Evolutionary conservation across 2,888 invertebrate genomes (phyloP), one percentile per base, ranked within the genome.

Genomic region (Polydrusus pterygomalis): DNA sequence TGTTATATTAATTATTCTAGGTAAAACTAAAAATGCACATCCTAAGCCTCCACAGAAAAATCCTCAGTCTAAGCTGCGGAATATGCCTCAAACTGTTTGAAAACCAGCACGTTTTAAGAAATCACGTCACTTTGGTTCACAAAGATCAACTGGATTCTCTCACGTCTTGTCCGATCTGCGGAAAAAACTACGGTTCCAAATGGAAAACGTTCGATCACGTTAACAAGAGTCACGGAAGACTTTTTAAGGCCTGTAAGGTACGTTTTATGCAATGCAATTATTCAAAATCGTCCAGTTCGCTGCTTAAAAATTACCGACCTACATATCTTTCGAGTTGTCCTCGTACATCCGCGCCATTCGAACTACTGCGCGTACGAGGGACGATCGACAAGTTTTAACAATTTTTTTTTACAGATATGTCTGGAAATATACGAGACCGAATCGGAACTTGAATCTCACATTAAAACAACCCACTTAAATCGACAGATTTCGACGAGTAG

Each of bases 141-240:
- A 86, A 87, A 18, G 87, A 87, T 58, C 87, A 89, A 9, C 80
- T 91, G 2, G 84, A 86, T 8, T 89, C 89, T 60, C 87, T 89
- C 0, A 90, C 90, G 30, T 89, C 90, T 0, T 91, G 91, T 79
- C 89, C 90, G 30, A 89, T 91, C 0, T 91, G 91, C 80, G 91
- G 91, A 0, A 91, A 91, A 81, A 90, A 90, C 76, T 91, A 90
- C 80, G 90, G 90, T 0, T 90, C 89, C 0, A 90, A 90, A 75
- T 90, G 90, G 89, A 91, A 91, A 79, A 90, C 91, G 0, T 89
- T 89, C 74, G 91, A 91, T 81, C 91, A 91, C 79, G 86, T 91
- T 49, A 90, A 90, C 77, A 91, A 90, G 77, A 90, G 89, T 30
- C 91, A 91, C 80, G 91, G 91, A 0, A 87, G 89, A 62, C 89